These are phyloP conservation scores for Nysson spinosus DNA, from an alignment of 2,888 invertebrate species.

Conservation along the genomic window DNA sequence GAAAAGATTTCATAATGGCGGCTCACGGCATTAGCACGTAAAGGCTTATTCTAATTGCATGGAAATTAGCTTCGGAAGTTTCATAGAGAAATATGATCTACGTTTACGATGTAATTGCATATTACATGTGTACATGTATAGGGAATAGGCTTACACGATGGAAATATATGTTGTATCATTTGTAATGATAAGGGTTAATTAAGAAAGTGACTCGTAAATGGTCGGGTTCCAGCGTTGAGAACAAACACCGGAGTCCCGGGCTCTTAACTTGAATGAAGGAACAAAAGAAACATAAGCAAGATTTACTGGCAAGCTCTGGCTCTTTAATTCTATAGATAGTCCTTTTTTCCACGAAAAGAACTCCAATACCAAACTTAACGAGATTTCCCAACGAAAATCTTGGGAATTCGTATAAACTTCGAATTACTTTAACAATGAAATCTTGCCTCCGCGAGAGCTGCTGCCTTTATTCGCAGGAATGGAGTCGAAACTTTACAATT, in stretches of 20 bases:
- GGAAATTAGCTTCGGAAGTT: constrained; percentile 40
- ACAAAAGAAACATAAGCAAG: constrained; percentile 39
- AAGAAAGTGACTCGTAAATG: constrained; percentile 54
- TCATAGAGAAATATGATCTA: constrained; percentile 33
- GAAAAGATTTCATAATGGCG: constrained; percentile 26
- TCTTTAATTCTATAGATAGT: constrained; percentile 48
- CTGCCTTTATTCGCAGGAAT: constrained; percentile 29
- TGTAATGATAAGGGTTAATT: constrained; percentile 56
- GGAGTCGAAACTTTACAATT: constrained; percentile 33
- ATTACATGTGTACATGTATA: not conserved
- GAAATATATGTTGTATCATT: constrained; percentile 27
- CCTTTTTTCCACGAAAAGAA: constrained; percentile 32
- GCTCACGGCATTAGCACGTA: constrained; percentile 16
- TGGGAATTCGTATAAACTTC: constrained; percentile 39
- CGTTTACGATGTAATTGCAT: constrained; percentile 25
- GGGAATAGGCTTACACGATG: constrained; percentile 23
- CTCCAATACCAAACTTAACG: constrained; percentile 44
- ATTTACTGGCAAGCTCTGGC: constrained; percentile 45
- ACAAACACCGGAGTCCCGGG: constrained; percentile 38
- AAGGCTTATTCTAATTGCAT: constrained; percentile 39
- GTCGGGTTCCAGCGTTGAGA: constrained; percentile 41
- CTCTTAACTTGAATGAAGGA: constrained; percentile 35
- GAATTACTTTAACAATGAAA: constrained; percentile 52
- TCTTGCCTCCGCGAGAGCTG: constrained; percentile 25
- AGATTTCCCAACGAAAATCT: constrained; percentile 44